phyloP scores from a whole-genome alignment of 2,113 vertebrate genomes.

The Tachysurus fulvidraco region DNA sequence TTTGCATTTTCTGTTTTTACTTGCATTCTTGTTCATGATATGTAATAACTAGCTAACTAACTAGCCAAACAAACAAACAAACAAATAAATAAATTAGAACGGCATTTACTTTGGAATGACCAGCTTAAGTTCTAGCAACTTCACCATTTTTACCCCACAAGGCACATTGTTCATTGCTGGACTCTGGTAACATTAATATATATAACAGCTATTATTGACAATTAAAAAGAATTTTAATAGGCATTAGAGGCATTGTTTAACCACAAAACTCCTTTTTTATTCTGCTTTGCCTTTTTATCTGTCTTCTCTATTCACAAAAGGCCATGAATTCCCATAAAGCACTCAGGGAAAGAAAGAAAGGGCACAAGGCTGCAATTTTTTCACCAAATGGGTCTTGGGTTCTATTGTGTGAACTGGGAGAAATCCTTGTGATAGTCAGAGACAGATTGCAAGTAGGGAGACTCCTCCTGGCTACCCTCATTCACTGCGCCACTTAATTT shows the following conservation, averaged over 20 bases:
- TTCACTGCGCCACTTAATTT: slow-evolving; percentile 82
- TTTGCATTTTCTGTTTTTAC: neutral
- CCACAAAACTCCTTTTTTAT: slow-evolving; percentile 48
- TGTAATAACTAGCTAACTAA: no score
- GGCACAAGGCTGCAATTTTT: slow-evolving; percentile 80
- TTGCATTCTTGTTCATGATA: neutral
- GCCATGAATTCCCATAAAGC: slow-evolving; percentile 62
- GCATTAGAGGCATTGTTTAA: slow-evolving; percentile 50
- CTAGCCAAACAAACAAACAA: neutral
- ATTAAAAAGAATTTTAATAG: slow-evolving; percentile 52
- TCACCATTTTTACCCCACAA: neutral
- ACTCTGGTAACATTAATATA: slow-evolving; percentile 40
- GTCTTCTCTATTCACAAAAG: slow-evolving; percentile 60
- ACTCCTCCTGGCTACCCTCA: slow-evolving; percentile 37
- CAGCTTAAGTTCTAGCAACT: neutral
- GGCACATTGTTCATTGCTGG: neutral
- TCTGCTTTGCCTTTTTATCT: slow-evolving; percentile 57
- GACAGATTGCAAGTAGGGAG: slow-evolving; percentile 55
- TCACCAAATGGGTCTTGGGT: slow-evolving; percentile 76
- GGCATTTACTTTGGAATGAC: neutral
- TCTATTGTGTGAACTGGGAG: slow-evolving; percentile 72
- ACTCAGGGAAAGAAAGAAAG: slow-evolving; percentile 73
- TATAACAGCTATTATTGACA: slow-evolving; percentile 44
- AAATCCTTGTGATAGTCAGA: slow-evolving; percentile 60
- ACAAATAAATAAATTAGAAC: neutral